phyloP scores from a whole-genome alignment of 1,140 invertebrate genomes.

The Cylas formicarius region DNA sequence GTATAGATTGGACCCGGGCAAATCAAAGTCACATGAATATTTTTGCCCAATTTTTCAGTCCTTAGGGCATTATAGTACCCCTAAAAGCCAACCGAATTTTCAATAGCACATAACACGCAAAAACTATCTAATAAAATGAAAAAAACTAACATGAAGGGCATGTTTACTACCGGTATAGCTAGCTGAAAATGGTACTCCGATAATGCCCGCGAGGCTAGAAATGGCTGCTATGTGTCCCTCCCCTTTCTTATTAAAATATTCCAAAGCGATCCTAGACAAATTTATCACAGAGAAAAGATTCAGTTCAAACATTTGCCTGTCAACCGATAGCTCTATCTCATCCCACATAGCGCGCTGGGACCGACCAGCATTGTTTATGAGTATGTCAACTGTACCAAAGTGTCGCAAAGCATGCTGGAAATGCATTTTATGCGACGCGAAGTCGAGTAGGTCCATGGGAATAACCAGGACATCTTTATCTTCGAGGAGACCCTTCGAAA shows the following conservation, averaged over 20 bases:
- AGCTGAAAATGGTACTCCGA: conserved; percentile 63
- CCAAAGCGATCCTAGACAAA: conserved; percentile 59
- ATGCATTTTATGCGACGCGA: conserved; percentile 53
- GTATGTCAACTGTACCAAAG: conserved; percentile 68
- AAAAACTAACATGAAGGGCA: conserved; percentile 62
- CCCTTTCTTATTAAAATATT: conserved; percentile 55
- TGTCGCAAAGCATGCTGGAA: conserved; percentile 61
- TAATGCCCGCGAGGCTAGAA: conserved; percentile 64
- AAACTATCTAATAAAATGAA: background rate
- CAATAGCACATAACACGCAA: conserved; percentile 3
- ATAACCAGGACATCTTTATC: conserved; percentile 61
- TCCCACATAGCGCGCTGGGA: conserved; percentile 73
- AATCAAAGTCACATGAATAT: conserved; percentile 61
- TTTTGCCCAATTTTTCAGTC: conserved; percentile 53
- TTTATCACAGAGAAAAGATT: conserved; percentile 74
- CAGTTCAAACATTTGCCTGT: conserved; percentile 70
- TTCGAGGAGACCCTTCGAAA: conserved; percentile 45
- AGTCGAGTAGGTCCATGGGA: conserved; percentile 62
- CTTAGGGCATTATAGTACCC: conserved; percentile 63
- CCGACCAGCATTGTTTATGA: conserved; percentile 77
- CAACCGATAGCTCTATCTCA: conserved; percentile 66
- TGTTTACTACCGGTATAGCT: conserved; percentile 76
- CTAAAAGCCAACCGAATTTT: conserved; percentile 41
- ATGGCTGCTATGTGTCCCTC: conserved; percentile 65
- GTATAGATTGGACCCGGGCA: conserved; percentile 72